These are phyloP conservation scores for Gymnarchus niloticus DNA, from an alignment of 2,113 vertebrate genomes.

Conservation along the genomic window DNA sequence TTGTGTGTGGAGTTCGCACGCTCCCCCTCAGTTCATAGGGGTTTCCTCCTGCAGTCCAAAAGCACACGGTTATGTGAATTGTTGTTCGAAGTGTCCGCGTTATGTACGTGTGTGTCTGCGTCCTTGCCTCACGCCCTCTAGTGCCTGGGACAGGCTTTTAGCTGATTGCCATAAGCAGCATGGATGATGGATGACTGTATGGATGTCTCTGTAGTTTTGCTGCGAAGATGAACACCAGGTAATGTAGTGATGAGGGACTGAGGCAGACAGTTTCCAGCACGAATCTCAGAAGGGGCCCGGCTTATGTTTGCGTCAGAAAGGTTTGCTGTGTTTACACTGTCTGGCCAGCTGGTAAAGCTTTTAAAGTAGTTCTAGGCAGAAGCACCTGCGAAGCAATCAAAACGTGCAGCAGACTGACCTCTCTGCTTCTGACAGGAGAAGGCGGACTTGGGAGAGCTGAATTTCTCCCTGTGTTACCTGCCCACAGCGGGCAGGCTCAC, in stretches of 20 bases:
- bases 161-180: neutral
- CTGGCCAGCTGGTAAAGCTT: neutral
- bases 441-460: constrained; percentile 78
- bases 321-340: neutral
- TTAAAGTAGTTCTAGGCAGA: neutral
- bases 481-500: constrained; percentile 82
- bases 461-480: constrained; percentile 86
- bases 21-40: neutral
- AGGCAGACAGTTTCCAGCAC: neutral
- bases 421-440: constrained; percentile 66
- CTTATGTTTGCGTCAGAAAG: neutral
- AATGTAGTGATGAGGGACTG: neutral
- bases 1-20: neutral
- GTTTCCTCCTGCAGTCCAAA: neutral
- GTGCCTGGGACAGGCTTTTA: neutral
- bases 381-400: neutral
- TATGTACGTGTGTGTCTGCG: neutral
- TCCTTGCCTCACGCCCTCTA: neutral
- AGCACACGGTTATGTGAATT: neutral
- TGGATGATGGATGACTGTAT: neutral
- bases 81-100: neutral
- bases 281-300: neutral
- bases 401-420: neutral
- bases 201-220: neutral
- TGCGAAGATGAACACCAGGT: neutral